phyloP scores from a whole-genome alignment of 1,140 invertebrate species.

The Carposina sasakii region DNA sequence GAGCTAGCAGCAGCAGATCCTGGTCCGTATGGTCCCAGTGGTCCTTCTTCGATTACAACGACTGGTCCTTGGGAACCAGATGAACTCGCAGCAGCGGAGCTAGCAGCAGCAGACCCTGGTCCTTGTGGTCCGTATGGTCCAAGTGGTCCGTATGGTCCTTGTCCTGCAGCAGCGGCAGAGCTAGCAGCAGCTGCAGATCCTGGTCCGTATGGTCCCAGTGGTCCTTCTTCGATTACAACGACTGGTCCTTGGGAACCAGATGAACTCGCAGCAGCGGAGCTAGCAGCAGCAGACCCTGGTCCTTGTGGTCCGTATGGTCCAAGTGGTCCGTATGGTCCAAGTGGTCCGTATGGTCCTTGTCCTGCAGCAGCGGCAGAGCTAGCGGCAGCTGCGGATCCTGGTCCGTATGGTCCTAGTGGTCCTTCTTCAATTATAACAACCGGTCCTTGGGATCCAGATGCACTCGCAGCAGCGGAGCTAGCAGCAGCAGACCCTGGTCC shows the following conservation, averaged over 20 bases:
- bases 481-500: background rate
- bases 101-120: background rate
- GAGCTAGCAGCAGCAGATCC: background rate
- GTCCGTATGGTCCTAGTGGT: background rate
- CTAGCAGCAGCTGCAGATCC: background rate
- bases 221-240: too few species aligned
- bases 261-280: conserved; percentile 9
- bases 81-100: too few species aligned
- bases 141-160: background rate
- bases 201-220: background rate
- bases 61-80: too few species aligned
- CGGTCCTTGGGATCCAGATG: too few species aligned
- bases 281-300: background rate
- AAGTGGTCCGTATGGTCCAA: background rate
- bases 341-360: background rate
- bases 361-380: background rate
- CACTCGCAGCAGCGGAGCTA: background rate
- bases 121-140: conserved; percentile 2
- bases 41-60: too few species aligned
- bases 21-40: background rate
- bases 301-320: conserved; percentile 6
- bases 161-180: background rate
- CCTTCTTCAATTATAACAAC: too few species aligned
- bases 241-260: too few species aligned
- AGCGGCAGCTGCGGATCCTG: background rate